These are phyloP conservation scores for Brienomyrus brachyistius DNA, from an alignment of 2,113 vertebrate genomes.

Conservation along the genomic window DNA sequence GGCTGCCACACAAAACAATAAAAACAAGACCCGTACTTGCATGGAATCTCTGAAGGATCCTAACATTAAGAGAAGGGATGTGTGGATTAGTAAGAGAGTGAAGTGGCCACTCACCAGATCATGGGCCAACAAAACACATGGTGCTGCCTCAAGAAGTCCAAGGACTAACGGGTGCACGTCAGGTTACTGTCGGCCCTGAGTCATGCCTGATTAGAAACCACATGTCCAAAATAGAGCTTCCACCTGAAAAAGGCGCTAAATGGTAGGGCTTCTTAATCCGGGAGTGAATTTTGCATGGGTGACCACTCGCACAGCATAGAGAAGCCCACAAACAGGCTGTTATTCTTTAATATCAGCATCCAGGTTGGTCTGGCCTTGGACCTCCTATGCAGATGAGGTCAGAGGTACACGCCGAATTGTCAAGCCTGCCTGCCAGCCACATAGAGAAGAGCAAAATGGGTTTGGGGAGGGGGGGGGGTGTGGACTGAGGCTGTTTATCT, in stretches of 20 bases:
- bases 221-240: not conserved
- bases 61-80: not conserved
- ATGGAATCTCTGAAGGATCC: not conserved
- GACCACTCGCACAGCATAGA: not conserved
- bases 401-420: not conserved
- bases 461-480: not conserved
- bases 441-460: not conserved
- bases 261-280: not conserved
- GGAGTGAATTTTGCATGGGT: not conserved
- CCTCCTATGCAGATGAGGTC: conserved; percentile 3
- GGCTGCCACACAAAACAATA: not conserved
- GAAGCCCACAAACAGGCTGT: not conserved
- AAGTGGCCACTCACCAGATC: not conserved
- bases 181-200: not conserved
- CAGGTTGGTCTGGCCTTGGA: not conserved
- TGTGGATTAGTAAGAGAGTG: not conserved
- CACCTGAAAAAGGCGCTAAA: not conserved
- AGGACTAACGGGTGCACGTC: not conserved
- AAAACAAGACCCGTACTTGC: not conserved
- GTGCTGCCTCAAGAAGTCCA: not conserved
- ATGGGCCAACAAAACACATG: not conserved
- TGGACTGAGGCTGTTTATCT: not conserved
- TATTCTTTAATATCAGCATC: not conserved
- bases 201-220: not conserved
- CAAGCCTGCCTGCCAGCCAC: not conserved